Base-by-base conservation (phyloP, 1,140 invertebrate species). In the Micrasema longulum region DNA sequence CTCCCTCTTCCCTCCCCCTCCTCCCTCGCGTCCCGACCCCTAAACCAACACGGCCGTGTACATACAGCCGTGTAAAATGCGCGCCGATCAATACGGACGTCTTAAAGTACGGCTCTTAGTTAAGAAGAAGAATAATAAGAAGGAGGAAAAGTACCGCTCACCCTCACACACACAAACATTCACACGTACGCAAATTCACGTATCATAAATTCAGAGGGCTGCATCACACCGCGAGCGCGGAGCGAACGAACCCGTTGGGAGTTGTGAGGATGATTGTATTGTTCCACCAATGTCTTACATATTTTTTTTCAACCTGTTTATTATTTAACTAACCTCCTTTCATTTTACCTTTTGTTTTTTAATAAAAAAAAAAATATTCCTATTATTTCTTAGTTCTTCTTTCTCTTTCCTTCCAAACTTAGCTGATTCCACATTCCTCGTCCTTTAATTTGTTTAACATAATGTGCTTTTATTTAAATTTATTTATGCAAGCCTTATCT, bases 41-140 rank as follows among this genome's bases (percentile, higher is more conserved):
- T 71, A 75, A 75, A 75, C 65, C 69, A 69, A 72, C 65, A 70
- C 48, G 74, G 74, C 63, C 69, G 71, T 69, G 74, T 71, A 71
- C 60, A 45, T 45, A 63, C 52, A 65, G 36, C 71, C 67, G 71
- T 76, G 74, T 76, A 76, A 76, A 76, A 76, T 76, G 74, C 71
- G 67, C 74, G 71, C 74, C 74, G 74, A 76, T 76, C 74, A 76
- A 76, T 76, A 76, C 74, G 74, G 68, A 76, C 74, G 74, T 76
- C 74, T 76, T 76, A 76, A 76, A 76, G 74, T 76, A 76, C 74
- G 74, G 74, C 74, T 76, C 74, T 76, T 76, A 76, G 74, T 76
- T 76, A 75, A 75, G 74, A 75, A 75, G 73, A 76, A 76, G 74
- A 76, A 76, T 76, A 76, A 76, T 76, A 76, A 76, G 74, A 76